Percentiles rank a stretch among this genome's conserved stretches.
Conservation (phyloP, 2,113 vertebrate species). For the Rhodinocichla rosea region DNA sequence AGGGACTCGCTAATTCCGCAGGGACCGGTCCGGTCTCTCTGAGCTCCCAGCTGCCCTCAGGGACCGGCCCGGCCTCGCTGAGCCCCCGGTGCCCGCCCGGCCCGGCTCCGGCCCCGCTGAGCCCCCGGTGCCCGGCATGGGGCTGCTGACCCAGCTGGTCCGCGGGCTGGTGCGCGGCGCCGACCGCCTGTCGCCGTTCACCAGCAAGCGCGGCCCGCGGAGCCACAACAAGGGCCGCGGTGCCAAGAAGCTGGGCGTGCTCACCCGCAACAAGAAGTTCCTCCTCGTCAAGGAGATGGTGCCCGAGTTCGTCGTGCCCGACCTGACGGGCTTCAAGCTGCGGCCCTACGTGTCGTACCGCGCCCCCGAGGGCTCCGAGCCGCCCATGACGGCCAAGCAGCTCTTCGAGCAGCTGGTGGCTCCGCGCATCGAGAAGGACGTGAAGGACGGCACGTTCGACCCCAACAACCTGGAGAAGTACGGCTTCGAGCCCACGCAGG, state of each 20-base stretch:
- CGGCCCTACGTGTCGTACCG: slow-evolving; percentile 90
- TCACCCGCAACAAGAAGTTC: slow-evolving; percentile 77
- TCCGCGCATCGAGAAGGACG: slow-evolving; percentile 81
- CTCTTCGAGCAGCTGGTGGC: slow-evolving; percentile 82
- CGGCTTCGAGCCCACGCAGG: slow-evolving; percentile 87
- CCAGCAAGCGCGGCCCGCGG: slow-evolving; percentile 89
- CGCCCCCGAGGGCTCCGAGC: slow-evolving; percentile 70
- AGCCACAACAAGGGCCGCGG: slow-evolving; percentile 82
- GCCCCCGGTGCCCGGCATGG: slow-evolving; percentile 70
- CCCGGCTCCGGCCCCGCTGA: background rate
- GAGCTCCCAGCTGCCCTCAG: background rate
- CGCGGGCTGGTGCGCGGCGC: slow-evolving; percentile 85
- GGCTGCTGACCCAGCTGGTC: slow-evolving; percentile 79
- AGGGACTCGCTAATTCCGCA: no score
- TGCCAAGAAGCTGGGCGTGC: slow-evolving; percentile 69
- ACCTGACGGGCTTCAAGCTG: slow-evolving; percentile 85
- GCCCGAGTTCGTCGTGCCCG: slow-evolving; percentile 85
- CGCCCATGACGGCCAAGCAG: slow-evolving; percentile 72
- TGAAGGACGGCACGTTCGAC: slow-evolving; percentile 76
- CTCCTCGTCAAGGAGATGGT: slow-evolving; percentile 79
- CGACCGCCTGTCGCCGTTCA: slow-evolving; percentile 85
- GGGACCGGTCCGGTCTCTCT: no score
- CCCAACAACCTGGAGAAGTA: slow-evolving; percentile 82
- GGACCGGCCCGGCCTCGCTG: no score
- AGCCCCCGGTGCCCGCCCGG: no score